Base-by-base conservation (phyloP, 2,113 vertebrate genomes). In the Tinamus guttatus region DNA sequence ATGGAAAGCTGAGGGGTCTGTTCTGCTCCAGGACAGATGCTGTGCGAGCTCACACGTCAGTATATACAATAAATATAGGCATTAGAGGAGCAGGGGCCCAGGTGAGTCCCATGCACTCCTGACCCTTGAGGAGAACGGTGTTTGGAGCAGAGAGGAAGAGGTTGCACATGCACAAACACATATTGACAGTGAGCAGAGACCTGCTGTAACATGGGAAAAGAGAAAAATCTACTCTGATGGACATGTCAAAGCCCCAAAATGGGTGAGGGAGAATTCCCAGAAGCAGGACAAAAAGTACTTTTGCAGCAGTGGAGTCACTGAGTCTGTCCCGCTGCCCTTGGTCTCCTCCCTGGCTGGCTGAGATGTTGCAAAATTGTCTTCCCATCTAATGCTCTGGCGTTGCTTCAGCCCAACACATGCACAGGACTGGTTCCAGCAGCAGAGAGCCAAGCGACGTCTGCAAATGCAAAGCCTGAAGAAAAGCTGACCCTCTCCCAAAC, bases 271-370 rank as follows among this genome's bases (percentile, higher is more conserved):
- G 11, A 4, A 0, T 67, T 89, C 85, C 77, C 90, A 73, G 73
- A 0, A 7, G 54, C 38, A 74, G 86, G 67, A 94, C 85, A 97
- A 93, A 93, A 95, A 88, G 94, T 89, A 90, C 58, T 54, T 90
- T 25, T 38, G n/a, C 1, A 1, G 58, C 74, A 90, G 36, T 54
- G 90, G 93, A 96, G 96, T 80, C 83, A 0, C 77, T 38, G 80
- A 69, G 93, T 95, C 93, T 95, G 76, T 88, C 77, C 80, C 8
- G 0, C 40, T 32, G 67, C 63, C 69, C 83, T 90, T 69, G 71
- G 92, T 32, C 90, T 94, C 73, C 4, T 0, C 58, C 73, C 83
- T 85, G 94, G 38, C 92, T 96, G 90, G 65, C 1, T 11, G 80
- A 86, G 43, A 43, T 84, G 43, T 87, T 93, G 90, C 93, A 95